Evolutionary conservation across 2,797 vertebrate species (phyloP).

Genomic region (Eulemur coronatus): DNA sequence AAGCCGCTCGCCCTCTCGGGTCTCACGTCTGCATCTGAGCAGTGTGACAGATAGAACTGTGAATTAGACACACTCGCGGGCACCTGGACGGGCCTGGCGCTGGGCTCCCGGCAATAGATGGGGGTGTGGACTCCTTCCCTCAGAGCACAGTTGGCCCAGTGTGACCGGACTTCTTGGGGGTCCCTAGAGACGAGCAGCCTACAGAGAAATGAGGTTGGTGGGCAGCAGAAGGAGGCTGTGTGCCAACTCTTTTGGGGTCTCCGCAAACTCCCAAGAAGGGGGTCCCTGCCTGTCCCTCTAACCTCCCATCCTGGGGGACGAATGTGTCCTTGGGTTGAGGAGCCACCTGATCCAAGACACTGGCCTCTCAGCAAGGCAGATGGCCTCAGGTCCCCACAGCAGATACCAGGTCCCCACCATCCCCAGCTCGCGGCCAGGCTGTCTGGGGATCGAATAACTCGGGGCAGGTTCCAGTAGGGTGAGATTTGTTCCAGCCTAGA

Average conservation of each 20-base stretch:
- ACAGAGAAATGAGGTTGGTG: neutral
- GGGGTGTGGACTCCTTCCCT: neutral
- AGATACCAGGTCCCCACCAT: too few relatives aligned
- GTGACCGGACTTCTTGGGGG: neutral
- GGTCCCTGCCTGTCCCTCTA: too few relatives aligned
- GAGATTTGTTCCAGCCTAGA: neutral
- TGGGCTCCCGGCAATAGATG: neutral
- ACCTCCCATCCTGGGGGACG: rapidly evolving
- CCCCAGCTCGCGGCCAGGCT: neutral
- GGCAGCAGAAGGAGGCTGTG: neutral
- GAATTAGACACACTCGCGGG: too few relatives aligned
- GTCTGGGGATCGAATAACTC: neutral
- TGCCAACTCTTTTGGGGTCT: neutral
- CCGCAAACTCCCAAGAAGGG: neutral
- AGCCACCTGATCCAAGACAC: neutral
- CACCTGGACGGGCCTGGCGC: neutral
- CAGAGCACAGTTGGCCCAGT: neutral
- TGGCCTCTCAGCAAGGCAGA: too few relatives aligned
- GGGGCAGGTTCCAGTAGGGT: too few relatives aligned
- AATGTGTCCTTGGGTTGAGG: rapidly evolving
- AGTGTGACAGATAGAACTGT: neutral
- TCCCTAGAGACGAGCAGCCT: neutral
- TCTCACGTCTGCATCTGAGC: neutral
- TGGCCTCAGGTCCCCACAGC: neutral
- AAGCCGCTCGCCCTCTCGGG: neutral